phyloP scores from a whole-genome alignment of 2,113 vertebrate genomes.

The Micronycteris hirsuta region DNA sequence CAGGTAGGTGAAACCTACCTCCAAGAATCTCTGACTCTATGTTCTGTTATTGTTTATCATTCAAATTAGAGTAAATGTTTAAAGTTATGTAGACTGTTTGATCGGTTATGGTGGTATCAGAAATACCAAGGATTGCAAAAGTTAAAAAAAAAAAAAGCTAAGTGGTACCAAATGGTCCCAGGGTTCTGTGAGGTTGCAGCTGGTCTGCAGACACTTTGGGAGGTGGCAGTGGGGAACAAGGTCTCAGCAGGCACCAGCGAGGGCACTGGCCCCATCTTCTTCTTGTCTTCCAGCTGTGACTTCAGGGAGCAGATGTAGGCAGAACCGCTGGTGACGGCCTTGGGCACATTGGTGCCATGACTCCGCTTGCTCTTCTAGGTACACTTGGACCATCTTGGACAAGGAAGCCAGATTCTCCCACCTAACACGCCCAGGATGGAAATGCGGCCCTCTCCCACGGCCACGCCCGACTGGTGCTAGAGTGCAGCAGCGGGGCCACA shows the following conservation, averaged over 20 bases:
- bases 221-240: accelerated
- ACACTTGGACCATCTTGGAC: constrained; percentile 90
- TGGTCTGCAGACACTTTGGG: accelerated
- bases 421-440: constrained; percentile 94
- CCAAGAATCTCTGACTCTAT: background rate
- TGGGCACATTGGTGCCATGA: constrained; percentile 88
- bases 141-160: background rate
- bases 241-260: background rate
- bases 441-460: constrained; percentile 87
- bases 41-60: constrained; percentile 32
- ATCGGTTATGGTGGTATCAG: constrained; percentile 26
- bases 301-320: constrained; percentile 89
- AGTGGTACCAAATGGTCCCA: accelerated
- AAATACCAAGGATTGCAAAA: constrained; percentile 40
- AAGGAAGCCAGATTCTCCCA: constrained; percentile 91
- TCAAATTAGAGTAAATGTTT: constrained; percentile 21
- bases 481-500: constrained; percentile 85
- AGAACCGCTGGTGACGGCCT: constrained; percentile 89
- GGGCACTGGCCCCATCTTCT: constrained; percentile 79
- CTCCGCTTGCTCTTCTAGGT: constrained; percentile 86
- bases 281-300: constrained; percentile 81
- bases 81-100: constrained; percentile 50
- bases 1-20: background rate
- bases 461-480: constrained; percentile 92
- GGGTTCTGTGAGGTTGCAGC: background rate